Evolutionary conservation across 2,888 invertebrate genomes (phyloP).

Genomic region (Entomobrya proxima): DNA sequence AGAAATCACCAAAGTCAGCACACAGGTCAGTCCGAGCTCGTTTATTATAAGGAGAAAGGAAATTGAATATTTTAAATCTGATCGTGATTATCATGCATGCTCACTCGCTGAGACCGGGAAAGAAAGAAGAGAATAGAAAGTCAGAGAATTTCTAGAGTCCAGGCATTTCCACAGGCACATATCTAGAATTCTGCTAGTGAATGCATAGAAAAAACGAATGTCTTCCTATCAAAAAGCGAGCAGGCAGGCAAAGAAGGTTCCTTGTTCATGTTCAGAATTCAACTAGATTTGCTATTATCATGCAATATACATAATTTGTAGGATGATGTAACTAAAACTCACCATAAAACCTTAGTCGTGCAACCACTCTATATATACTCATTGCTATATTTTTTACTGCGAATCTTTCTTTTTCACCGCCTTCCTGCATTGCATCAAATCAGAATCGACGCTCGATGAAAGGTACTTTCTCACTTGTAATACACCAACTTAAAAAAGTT

Average conservation of each 20-base stretch:
- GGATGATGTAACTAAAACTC: slow-evolving; percentile 12
- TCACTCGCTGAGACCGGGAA: background rate
- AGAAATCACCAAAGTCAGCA: slow-evolving; percentile 81
- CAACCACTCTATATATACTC: background rate
- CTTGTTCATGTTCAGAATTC: background rate
- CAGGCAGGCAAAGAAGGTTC: background rate
- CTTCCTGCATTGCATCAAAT: slow-evolving; percentile 58
- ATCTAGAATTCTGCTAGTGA: background rate
- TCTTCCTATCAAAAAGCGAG: background rate
- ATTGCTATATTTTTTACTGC: background rate
- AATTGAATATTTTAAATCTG: slow-evolving; percentile 71
- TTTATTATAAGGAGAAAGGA: slow-evolving; percentile 66
- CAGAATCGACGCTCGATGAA: slow-evolving; percentile 52
- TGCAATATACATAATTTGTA: slow-evolving; percentile 27
- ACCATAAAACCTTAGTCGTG: background rate
- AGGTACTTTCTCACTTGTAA: slow-evolving; percentile 29
- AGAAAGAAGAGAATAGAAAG: background rate
- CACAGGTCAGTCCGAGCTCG: slow-evolving; percentile 73
- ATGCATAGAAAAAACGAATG: background rate
- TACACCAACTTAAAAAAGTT: background rate
- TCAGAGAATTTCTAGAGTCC: background rate
- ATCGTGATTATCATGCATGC: slow-evolving; percentile 62
- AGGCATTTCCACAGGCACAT: background rate
- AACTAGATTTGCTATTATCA: slow-evolving; percentile 14
- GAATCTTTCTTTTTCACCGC: background rate